These are phyloP conservation scores for Drosophila borealis DNA, from an alignment of 2,888 invertebrate species.

Conservation along the genomic window DNA sequence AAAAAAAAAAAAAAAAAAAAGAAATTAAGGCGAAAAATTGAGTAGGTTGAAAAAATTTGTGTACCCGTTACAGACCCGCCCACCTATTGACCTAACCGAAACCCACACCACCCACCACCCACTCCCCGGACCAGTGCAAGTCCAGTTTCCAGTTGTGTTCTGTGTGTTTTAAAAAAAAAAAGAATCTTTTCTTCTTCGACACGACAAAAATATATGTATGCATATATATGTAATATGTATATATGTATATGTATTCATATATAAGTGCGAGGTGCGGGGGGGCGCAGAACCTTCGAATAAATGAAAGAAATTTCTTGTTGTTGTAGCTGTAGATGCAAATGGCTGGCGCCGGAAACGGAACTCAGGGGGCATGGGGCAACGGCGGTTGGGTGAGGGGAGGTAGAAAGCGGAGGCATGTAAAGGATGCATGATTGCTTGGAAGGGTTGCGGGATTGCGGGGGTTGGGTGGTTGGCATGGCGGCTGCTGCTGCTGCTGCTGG, in stretches of 20 bases:
- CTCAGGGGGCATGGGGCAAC: slow-evolving; percentile 41
- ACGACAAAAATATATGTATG: slow-evolving; percentile 48
- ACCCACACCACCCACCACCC: neutral
- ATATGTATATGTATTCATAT: slow-evolving; percentile 11
- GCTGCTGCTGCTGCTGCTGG: slow-evolving; percentile 25
- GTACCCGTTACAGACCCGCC: slow-evolving; percentile 65
- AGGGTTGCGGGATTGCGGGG: slow-evolving; percentile 32
- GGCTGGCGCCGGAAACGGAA: slow-evolving; percentile 78
- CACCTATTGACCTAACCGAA: slow-evolving; percentile 16
- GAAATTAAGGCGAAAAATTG: slow-evolving; percentile 81
- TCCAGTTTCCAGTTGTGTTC: slow-evolving; percentile 56
- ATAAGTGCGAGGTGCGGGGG: neutral
- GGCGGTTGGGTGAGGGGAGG: neutral
- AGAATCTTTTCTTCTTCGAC: slow-evolving; percentile 74
- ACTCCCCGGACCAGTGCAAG: slow-evolving; percentile 20
- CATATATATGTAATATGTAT: slow-evolving; percentile 1
- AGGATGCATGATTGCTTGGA: slow-evolving; percentile 75
- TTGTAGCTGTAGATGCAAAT: slow-evolving; percentile 70
- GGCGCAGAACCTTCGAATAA: slow-evolving; percentile 65
- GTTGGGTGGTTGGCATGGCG: neutral
- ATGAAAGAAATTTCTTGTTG: slow-evolving; percentile 64
- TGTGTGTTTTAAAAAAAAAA: slow-evolving; percentile 36
- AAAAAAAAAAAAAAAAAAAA: slow-evolving; percentile 19
- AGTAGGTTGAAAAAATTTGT: slow-evolving; percentile 82
- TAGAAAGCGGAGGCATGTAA: slow-evolving; percentile 42